A percentile compares a stretch with the other conserved stretches of the same genome.
phyloP scores from a whole-genome alignment of 1,140 invertebrate species.

The Tigriopus japonicus region DNA sequence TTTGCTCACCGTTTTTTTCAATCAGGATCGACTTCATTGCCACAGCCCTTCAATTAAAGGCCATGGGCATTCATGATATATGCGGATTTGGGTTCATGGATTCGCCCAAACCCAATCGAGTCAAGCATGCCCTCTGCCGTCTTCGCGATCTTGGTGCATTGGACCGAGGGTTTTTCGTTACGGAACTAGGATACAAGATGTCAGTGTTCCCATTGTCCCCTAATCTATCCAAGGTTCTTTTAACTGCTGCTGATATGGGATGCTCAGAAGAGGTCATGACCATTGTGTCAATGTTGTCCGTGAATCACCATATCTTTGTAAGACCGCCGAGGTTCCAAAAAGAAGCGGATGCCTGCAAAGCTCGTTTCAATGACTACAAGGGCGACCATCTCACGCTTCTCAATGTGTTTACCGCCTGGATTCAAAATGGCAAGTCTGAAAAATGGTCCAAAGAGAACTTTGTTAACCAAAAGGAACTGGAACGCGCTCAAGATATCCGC shows the following conservation, averaged over 20 bases:
- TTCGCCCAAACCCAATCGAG: constrained; percentile 83
- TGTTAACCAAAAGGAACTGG: constrained; percentile 88
- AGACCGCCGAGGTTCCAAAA: constrained; percentile 91
- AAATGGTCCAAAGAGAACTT: constrained; percentile 99
- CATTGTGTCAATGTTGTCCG: constrained; percentile 95
- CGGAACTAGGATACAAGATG: constrained; percentile 45
- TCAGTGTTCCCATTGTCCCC: constrained; percentile 98
- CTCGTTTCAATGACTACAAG: constrained; percentile 95
- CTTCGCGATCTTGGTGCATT: constrained; percentile 89
- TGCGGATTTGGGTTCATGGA: constrained; percentile 99
- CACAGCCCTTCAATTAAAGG: constrained; percentile 85
- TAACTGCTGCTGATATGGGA: constrained; percentile 95
- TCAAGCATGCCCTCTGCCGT: constrained; percentile 93
- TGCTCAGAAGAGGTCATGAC: constrained; percentile 97
- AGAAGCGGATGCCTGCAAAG: constrained; percentile 94
- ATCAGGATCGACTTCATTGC: constrained; percentile 78
- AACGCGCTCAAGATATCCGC: constrained; percentile 83
- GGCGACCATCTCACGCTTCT: constrained; percentile 93
- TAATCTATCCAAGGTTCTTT: constrained; percentile 95
- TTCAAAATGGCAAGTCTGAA: constrained; percentile 87
- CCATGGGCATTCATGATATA: constrained; percentile 98
- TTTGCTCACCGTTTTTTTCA: no score
- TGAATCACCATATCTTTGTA: constrained; percentile 93
- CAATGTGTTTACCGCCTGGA: constrained; percentile 99
- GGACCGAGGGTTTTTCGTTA: constrained; percentile 59